These are phyloP conservation scores for Prosopocoilus inquinatus DNA, from an alignment of 2,888 invertebrate genomes.

Conservation along the genomic window DNA sequence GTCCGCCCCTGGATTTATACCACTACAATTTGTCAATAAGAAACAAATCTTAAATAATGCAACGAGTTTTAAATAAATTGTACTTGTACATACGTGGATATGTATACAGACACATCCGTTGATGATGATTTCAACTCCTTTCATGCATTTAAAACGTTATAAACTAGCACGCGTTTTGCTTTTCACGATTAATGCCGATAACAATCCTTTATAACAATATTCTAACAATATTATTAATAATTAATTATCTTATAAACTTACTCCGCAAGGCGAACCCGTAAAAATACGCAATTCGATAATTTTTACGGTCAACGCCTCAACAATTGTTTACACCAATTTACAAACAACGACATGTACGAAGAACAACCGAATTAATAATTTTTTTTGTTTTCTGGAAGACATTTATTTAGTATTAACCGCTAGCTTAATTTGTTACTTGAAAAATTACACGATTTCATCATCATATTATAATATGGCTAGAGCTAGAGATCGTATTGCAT, in stretches of 20 bases:
- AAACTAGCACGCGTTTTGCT: neutral
- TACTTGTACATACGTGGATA: conserved; percentile 2
- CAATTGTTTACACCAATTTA: conserved; percentile 6
- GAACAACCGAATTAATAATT: neutral
- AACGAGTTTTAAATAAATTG: neutral
- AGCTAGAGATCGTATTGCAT: neutral
- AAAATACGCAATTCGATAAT: neutral
- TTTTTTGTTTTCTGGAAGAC: conserved; percentile 8
- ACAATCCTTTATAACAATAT: conserved; percentile 6
- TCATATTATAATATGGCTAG: neutral
- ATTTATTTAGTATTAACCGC: conserved; percentile 1
- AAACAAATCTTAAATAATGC: conserved; percentile 3
- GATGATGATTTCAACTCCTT: neutral
- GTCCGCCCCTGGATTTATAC: no score
- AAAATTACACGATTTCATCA: neutral
- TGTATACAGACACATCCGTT: neutral
- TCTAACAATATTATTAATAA: neutral
- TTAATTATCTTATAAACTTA: neutral
- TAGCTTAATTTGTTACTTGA: conserved; percentile 1
- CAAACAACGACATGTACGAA: conserved; percentile 8
- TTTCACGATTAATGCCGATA: neutral
- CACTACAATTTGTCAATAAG: neutral
- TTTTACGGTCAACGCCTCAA: neutral
- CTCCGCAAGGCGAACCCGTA: neutral
- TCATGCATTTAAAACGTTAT: neutral